Conservation (phyloP, 2,888 invertebrate species). For the Eulithis prunata region DNA sequence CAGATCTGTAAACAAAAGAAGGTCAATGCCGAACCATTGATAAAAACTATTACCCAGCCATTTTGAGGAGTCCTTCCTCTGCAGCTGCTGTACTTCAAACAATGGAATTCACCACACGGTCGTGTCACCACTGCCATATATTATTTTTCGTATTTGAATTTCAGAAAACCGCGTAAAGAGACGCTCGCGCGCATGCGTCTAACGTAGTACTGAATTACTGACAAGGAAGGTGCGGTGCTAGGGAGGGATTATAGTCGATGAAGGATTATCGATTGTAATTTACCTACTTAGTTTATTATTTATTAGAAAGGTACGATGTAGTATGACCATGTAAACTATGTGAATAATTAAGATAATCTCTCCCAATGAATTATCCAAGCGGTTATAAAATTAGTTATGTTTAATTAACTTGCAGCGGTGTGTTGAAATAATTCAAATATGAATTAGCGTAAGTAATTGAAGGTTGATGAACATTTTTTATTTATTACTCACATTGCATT, state of each 20-base stretch:
- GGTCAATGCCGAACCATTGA: constrained; percentile 35
- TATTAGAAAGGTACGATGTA: constrained; percentile 31
- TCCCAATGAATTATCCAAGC: not conserved
- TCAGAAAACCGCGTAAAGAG: constrained; percentile 50
- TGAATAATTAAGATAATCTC: constrained; percentile 7
- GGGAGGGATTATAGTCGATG: constrained; percentile 44
- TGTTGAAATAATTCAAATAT: not conserved
- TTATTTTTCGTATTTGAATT: constrained; percentile 48
- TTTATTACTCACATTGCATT: no score
- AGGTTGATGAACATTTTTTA: not conserved
- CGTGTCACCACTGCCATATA: constrained; percentile 81
- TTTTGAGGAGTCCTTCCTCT: constrained; percentile 62
- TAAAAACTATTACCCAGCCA: constrained; percentile 66
- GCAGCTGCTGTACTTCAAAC: constrained; percentile 65
- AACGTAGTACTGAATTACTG: constrained; percentile 72
- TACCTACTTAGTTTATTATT: constrained; percentile 29
- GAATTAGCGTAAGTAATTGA: not conserved
- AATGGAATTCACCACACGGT: constrained; percentile 73
- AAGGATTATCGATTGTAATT: constrained; percentile 32
- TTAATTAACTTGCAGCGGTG: not conserved
- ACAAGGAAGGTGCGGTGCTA: constrained; percentile 62
- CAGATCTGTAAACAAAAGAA: constrained; percentile 40
- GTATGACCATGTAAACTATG: constrained; percentile 3
- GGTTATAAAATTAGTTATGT: not conserved
- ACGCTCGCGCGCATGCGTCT: constrained; percentile 76